Evolutionary conservation across 1,140 invertebrate species (phyloP).

Genomic region (Drosophila sproati): DNA sequence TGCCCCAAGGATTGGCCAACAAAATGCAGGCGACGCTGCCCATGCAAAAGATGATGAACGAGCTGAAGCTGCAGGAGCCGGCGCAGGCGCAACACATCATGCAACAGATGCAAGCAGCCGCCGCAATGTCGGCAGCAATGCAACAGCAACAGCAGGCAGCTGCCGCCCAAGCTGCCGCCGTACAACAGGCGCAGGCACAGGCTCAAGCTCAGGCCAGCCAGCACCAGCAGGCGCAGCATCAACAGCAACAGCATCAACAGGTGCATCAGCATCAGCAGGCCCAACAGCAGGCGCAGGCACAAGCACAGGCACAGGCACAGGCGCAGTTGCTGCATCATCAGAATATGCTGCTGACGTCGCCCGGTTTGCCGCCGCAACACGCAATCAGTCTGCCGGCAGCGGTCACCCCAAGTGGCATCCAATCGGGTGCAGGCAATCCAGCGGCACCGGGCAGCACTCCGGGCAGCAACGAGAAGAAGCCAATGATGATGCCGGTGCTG

Average conservation of each 20-base stretch:
- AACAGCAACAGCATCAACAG: slow-evolving; percentile 87
- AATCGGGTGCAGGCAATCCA: slow-evolving; percentile 68
- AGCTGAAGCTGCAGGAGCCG: slow-evolving; percentile 89
- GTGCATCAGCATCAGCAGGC: slow-evolving; percentile 86
- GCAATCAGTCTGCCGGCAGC: slow-evolving; percentile 86
- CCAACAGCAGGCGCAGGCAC: slow-evolving; percentile 87
- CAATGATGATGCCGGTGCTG: slow-evolving; percentile 84
- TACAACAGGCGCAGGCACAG: slow-evolving; percentile 85
- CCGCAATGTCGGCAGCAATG: slow-evolving; percentile 85
- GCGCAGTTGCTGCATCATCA: slow-evolving; percentile 85
- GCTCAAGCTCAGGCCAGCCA: slow-evolving; percentile 87
- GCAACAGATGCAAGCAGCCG: slow-evolving; percentile 86
- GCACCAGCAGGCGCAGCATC: slow-evolving; percentile 88
- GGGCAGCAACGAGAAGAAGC: slow-evolving; percentile 85
- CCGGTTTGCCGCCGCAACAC: slow-evolving; percentile 88
- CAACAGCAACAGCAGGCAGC: slow-evolving; percentile 86
- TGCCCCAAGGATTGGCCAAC: slow-evolving; percentile 89
- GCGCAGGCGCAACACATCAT: slow-evolving; percentile 89
- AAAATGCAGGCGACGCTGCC: slow-evolving; percentile 88
- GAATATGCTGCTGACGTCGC: slow-evolving; percentile 88
- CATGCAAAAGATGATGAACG: slow-evolving; percentile 90
- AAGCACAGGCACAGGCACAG: slow-evolving; percentile 87
- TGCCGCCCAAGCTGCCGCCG: slow-evolving; percentile 85
- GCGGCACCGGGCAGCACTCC: slow-evolving; percentile 69
- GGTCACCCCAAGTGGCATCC: slow-evolving; percentile 12